phyloP scores from a whole-genome alignment of 2,888 invertebrate genomes.

The Euspilapteryx auroguttella region DNA sequence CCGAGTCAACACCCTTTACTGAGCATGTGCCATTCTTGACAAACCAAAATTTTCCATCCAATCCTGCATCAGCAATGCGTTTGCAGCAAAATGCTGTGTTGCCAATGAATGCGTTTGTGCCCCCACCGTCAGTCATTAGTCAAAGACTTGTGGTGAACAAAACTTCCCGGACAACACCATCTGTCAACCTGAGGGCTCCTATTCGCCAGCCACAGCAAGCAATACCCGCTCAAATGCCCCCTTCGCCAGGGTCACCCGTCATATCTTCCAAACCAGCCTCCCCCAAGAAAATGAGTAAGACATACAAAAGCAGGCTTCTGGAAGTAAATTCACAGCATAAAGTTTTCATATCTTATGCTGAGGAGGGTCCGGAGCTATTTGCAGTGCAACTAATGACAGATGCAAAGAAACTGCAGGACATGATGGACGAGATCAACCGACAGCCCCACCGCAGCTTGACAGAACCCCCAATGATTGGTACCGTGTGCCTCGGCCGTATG shows the following conservation, averaged over 20 bases:
- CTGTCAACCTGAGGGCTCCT: conserved; percentile 31
- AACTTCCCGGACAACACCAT: conserved; percentile 29
- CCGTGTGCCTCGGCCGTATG: conserved; percentile 76
- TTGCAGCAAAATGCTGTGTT: conserved; percentile 30
- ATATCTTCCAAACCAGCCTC: conserved; percentile 19
- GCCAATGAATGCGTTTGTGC: conserved; percentile 27
- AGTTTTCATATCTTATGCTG: conserved; percentile 74
- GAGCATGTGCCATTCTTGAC: conserved; percentile 44
- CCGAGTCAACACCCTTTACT: conserved; percentile 22
- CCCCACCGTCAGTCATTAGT: conserved; percentile 24
- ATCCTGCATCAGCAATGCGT: conserved; percentile 44
- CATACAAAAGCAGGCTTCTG: conserved; percentile 53
- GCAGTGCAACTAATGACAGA: conserved; percentile 71
- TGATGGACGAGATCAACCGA: conserved; percentile 74
- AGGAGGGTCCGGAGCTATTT: conserved; percentile 79
- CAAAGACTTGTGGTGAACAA: conserved; percentile 34
- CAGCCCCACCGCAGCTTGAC: conserved; percentile 62
- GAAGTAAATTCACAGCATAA: conserved; percentile 60
- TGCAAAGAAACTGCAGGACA: conserved; percentile 61
- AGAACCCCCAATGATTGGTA: conserved; percentile 73
- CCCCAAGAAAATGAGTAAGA: conserved; percentile 38
- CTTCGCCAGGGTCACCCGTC: conserved; percentile 12
- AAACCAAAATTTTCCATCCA: conserved; percentile 43
- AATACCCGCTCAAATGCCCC: conserved; percentile 9
- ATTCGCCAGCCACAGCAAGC: conserved; percentile 28